phyloP scores from a whole-genome alignment of 2,888 invertebrate species.

The Limenitis camilla region DNA sequence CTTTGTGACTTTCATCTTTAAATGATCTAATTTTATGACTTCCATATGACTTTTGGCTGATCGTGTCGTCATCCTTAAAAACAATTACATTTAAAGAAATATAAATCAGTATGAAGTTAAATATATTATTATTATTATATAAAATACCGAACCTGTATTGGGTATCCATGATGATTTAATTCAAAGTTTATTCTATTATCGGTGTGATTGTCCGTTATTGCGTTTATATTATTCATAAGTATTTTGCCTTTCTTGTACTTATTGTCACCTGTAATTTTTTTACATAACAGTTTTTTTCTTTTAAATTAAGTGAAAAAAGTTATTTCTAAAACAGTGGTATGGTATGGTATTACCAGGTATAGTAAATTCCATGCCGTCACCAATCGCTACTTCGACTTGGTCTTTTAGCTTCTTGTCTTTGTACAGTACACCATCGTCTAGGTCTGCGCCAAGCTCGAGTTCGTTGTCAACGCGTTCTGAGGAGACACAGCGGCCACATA shows the following conservation, averaged over 20 bases:
- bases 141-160: slow-evolving; percentile 65
- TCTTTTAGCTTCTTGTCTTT: slow-evolving; percentile 92
- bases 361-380: slow-evolving; percentile 94
- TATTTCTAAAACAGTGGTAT: no score
- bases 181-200: slow-evolving; percentile 85
- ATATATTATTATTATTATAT: neutral
- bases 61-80: slow-evolving; percentile 80
- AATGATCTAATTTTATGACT: slow-evolving; percentile 92
- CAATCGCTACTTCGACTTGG: slow-evolving; percentile 92
- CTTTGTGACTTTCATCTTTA: slow-evolving; percentile 93
- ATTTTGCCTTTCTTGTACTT: slow-evolving; percentile 88
- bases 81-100: slow-evolving; percentile 17
- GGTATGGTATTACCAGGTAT: slow-evolving; percentile 82
- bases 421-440: slow-evolving; percentile 89
- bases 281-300: slow-evolving; percentile 9
- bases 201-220: slow-evolving; percentile 82
- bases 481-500: slow-evolving; percentile 79
- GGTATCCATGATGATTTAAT: slow-evolving; percentile 81
- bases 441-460: slow-evolving; percentile 76
- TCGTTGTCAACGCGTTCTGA: slow-evolving; percentile 79
- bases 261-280: slow-evolving; percentile 78
- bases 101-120: neutral
- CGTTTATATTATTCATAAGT: slow-evolving; percentile 87
- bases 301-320: neutral
- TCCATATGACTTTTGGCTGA: slow-evolving; percentile 93